Conservation (phyloP, 1,140 invertebrate genomes). For the Drosophila ambigua region DNA sequence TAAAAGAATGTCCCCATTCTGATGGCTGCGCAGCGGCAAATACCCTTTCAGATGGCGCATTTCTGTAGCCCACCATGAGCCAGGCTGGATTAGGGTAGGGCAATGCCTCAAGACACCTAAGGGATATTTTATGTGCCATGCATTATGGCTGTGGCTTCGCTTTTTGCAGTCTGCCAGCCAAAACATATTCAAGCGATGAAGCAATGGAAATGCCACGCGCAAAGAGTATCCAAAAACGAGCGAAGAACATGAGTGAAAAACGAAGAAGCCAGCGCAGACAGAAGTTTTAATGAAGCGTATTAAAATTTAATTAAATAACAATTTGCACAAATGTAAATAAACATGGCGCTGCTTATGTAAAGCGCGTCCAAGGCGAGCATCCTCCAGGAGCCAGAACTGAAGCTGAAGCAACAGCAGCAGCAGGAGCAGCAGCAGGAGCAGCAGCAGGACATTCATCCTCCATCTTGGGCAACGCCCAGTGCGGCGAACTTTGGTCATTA, state of each 20-base stretch:
- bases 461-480: constrained; percentile 59
- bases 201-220: not conserved
- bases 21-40: too few relatives aligned
- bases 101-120: too few relatives aligned
- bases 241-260: not conserved
- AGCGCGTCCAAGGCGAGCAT: constrained; percentile 16
- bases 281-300: constrained; percentile 79
- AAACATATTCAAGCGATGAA: too few relatives aligned
- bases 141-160: too few relatives aligned
- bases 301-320: constrained; percentile 82
- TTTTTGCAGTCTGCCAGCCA: too few relatives aligned
- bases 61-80: too few relatives aligned
- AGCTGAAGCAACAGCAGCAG: not conserved
- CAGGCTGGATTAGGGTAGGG: too few relatives aligned
- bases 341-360: constrained; percentile 73
- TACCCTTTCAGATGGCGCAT: too few relatives aligned
- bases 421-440: not conserved
- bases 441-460: constrained; percentile 21
- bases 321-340: constrained; percentile 80
- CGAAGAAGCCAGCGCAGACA: constrained; percentile 28
- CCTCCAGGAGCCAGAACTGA: not conserved
- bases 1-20: too few relatives aligned
- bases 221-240: not conserved
- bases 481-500: constrained; percentile 78
- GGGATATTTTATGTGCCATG: not conserved